A percentile compares a stretch with the other conserved stretches of the same genome.
phyloP scores from a whole-genome alignment of 2,113 vertebrate genomes.

The Heloderma charlesbogerti region DNA sequence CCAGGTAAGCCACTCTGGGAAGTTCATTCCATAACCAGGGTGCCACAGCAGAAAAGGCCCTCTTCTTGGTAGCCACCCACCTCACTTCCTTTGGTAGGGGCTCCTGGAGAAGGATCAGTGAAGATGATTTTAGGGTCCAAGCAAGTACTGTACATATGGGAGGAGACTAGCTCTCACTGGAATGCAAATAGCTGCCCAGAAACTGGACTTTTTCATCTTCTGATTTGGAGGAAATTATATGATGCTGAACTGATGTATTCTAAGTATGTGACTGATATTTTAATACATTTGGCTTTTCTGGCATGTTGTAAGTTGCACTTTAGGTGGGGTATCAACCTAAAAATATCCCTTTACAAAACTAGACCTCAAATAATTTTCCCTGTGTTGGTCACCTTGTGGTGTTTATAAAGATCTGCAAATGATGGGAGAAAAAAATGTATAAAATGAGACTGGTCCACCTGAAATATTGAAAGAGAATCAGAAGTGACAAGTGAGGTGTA shows the following conservation, averaged over 20 bases:
- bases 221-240: background rate
- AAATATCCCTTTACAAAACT: background rate
- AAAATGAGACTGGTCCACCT: background rate
- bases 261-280: background rate
- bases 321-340: background rate
- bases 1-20: too few species aligned
- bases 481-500: background rate
- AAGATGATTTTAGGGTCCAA: too few species aligned
- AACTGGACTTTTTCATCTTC: background rate
- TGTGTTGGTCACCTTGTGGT: background rate
- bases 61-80: too few species aligned
- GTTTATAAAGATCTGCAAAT: background rate
- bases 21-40: too few species aligned
- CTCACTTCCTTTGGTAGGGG: too few species aligned
- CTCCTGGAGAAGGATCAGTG: too few species aligned
- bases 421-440: background rate
- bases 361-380: background rate
- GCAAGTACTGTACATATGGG: too few species aligned
- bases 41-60: too few species aligned
- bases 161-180: too few species aligned
- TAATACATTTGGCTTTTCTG: background rate
- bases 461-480: slow-evolving; percentile 3
- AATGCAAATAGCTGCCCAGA: background rate
- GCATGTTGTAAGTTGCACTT: background rate
- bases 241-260: background rate